A percentile compares a stretch with the other conserved stretches of the same genome.
phyloP scores from a whole-genome alignment of 53 echinoderm and acorn worm genomes.

The Astropecten irregularis region DNA sequence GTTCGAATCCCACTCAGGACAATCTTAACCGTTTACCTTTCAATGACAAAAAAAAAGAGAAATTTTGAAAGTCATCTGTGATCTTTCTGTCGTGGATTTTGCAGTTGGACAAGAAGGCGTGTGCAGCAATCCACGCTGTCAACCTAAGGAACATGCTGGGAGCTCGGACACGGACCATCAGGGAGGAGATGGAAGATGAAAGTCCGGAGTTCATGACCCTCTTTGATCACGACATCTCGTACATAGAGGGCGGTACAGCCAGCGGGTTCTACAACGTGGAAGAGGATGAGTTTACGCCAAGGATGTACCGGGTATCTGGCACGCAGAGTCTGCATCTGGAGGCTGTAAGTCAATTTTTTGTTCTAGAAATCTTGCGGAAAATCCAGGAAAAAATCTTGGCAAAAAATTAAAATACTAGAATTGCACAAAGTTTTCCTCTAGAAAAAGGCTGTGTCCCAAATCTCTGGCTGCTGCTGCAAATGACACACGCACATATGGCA shows the following conservation, averaged over 20 bases:
- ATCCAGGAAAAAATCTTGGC: background rate
- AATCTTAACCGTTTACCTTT: too few relatives aligned
- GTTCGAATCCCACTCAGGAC: too few relatives aligned
- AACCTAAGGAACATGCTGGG: constrained; percentile 91
- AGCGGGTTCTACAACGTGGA: constrained; percentile 95
- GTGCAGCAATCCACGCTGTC: constrained; percentile 96
- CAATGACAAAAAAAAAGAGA: too few relatives aligned
- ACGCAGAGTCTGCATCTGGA: constrained; percentile 90
- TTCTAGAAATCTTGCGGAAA: background rate
- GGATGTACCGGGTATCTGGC: constrained; percentile 92
- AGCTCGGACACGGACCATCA: constrained; percentile 77
- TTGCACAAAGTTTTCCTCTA: background rate
- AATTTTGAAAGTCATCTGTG: too few relatives aligned
- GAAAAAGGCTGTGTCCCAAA: too few relatives aligned
- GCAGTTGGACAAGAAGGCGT: constrained; percentile 97
- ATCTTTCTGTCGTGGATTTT: too few relatives aligned
- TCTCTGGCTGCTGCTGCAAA: too few relatives aligned
- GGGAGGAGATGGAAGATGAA: constrained; percentile 94
- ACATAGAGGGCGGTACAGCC: constrained; percentile 96
- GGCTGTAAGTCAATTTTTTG: constrained; percentile 81
- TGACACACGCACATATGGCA: too few relatives aligned
- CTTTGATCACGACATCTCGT: constrained; percentile 81
- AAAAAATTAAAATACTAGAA: background rate
- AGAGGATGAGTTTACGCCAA: constrained; percentile 61
- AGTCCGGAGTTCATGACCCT: constrained; percentile 91